These are phyloP conservation scores for Philaenus spumarius DNA, from an alignment of 1,140 invertebrate genomes.

Conservation along the genomic window DNA sequence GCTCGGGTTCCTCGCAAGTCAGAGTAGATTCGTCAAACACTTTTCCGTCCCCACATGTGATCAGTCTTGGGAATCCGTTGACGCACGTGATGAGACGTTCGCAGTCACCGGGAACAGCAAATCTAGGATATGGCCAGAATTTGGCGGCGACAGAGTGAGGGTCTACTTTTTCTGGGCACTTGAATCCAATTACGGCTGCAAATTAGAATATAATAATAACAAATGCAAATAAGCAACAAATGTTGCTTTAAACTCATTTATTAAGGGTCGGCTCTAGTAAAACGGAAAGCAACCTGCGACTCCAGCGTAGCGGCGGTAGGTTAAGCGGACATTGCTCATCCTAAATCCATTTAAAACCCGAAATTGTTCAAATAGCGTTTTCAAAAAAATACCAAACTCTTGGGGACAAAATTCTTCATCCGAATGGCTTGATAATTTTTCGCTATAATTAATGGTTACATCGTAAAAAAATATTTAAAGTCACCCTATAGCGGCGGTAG, in stretches of 20 bases:
- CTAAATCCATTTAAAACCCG: too few relatives aligned
- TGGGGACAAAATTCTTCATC: too few relatives aligned
- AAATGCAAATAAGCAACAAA: neutral
- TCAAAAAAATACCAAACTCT: too few relatives aligned
- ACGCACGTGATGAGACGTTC: conserved; percentile 81
- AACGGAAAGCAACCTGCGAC: too few relatives aligned
- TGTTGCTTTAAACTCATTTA: neutral
- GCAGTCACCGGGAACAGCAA: conserved; percentile 74
- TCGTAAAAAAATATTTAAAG: too few relatives aligned
- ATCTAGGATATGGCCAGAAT: conserved; percentile 87
- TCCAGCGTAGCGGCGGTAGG: too few relatives aligned
- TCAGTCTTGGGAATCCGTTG: conserved; percentile 74
- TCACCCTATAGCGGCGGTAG: too few relatives aligned
- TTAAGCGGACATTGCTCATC: too few relatives aligned
- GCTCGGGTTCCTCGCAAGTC: conserved; percentile 74
- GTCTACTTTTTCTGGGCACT: conserved; percentile 46
- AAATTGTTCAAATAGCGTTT: too few relatives aligned
- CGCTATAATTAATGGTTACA: too few relatives aligned
- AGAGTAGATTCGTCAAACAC: conserved; percentile 75
- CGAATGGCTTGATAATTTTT: too few relatives aligned
- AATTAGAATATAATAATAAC: conserved; percentile 16
- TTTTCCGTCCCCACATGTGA: conserved; percentile 78
- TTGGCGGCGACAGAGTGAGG: conserved; percentile 68
- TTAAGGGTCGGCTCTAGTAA: too few relatives aligned
- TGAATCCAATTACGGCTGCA: conserved; percentile 71